Percentiles rank a stretch among this genome's conserved stretches.
Evolutionary conservation across 2,113 vertebrate genomes (phyloP).

Genomic region (Anolis carolinensis): DNA sequence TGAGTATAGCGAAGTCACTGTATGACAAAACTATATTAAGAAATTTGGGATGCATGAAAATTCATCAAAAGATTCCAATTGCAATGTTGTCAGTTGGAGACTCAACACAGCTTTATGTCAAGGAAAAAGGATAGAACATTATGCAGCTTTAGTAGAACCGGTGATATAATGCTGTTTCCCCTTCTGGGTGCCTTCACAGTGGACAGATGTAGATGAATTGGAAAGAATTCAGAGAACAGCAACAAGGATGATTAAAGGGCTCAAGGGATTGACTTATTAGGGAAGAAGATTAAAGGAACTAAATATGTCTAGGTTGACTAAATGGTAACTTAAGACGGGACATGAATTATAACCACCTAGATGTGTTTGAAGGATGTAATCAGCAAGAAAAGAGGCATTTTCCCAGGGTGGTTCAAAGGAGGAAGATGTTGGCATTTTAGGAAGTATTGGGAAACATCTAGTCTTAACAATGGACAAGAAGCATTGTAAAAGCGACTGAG

Average conservation of each 20-base stretch:
- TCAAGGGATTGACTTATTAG: slow-evolving; percentile 60
- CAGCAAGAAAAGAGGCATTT: slow-evolving; percentile 41
- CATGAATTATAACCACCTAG: slow-evolving; percentile 69
- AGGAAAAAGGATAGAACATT: background rate
- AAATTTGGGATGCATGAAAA: background rate
- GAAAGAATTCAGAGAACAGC: slow-evolving; percentile 58
- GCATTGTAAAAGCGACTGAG: background rate
- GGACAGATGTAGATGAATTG: slow-evolving; percentile 58
- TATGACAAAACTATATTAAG: background rate
- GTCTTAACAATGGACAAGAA: slow-evolving; percentile 13
- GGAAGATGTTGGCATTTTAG: slow-evolving; percentile 13
- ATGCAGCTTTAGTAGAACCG: background rate
- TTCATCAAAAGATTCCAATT: background rate
- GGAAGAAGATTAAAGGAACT: slow-evolving; percentile 72
- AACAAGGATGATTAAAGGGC: slow-evolving; percentile 68
- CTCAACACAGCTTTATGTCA: slow-evolving; percentile 14
- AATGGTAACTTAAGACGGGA: slow-evolving; percentile 65
- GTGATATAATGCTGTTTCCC: slow-evolving; percentile 36
- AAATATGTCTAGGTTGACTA: slow-evolving; percentile 65
- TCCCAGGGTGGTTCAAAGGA: slow-evolving; percentile 40
- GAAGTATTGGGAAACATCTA: slow-evolving; percentile 27
- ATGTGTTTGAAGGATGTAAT: slow-evolving; percentile 59
- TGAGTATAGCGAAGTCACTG: background rate
- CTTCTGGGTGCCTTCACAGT: slow-evolving; percentile 29
- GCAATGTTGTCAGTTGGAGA: background rate